Conservation (phyloP, 2,113 vertebrate genomes). For the Corythoichthys intestinalis region DNA sequence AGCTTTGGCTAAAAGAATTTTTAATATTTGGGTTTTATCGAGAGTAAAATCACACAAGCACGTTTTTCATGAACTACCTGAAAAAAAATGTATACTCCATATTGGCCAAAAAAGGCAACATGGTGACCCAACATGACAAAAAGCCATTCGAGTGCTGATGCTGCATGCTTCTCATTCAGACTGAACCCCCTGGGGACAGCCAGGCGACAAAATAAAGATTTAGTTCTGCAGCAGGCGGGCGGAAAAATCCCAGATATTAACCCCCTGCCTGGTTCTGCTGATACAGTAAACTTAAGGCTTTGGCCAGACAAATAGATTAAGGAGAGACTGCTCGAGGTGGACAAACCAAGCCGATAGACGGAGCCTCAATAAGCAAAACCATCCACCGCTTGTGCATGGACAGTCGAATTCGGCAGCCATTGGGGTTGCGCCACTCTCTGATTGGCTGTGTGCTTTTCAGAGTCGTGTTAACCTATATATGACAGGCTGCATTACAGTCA, state of each 20-base stretch:
- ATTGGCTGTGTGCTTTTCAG: slow-evolving; percentile 69
- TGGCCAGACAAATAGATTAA: slow-evolving; percentile 51
- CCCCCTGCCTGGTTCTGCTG: slow-evolving; percentile 27
- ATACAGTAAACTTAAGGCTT: slow-evolving; percentile 41
- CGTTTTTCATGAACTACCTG: too few relatives aligned
- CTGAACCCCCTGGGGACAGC: slow-evolving; percentile 10
- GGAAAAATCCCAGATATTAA: slow-evolving; percentile 30
- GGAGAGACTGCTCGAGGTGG: slow-evolving; percentile 27
- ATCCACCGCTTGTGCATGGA: slow-evolving; percentile 60
- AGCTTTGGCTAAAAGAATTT: too few relatives aligned
- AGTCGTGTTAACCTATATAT: slow-evolving; percentile 83
- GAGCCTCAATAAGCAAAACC: slow-evolving; percentile 42
- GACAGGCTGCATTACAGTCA: slow-evolving; percentile 84
- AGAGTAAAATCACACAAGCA: too few relatives aligned
- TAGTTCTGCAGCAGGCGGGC: slow-evolving; percentile 47
- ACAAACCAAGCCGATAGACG: slow-evolving; percentile 32
- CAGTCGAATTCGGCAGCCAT: slow-evolving; percentile 62
- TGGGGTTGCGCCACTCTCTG: slow-evolving; percentile 51
- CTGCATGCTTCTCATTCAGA: background rate
- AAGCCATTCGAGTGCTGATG: slow-evolving; percentile 3
- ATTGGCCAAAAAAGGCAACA: slow-evolving; percentile 7
- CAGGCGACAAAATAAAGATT: slow-evolving; percentile 37
- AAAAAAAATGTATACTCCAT: too few relatives aligned
- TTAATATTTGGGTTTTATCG: too few relatives aligned
- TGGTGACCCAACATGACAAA: slow-evolving; percentile 11